A percentile compares a stretch with the other conserved stretches of the same genome.
Conservation (phyloP, 1,140 invertebrate genomes). For the Zaprionus capensis region DNA sequence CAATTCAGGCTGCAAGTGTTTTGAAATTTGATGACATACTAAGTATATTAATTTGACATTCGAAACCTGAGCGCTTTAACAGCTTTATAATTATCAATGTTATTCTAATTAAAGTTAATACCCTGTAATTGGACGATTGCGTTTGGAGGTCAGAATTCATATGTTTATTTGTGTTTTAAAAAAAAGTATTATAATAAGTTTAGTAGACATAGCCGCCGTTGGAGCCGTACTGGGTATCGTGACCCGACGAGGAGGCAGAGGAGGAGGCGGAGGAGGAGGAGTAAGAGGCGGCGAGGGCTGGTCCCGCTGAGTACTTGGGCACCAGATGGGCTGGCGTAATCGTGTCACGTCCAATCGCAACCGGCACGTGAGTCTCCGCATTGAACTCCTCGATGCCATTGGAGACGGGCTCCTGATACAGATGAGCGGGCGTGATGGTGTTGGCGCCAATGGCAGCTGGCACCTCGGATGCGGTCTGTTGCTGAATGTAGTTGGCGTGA, state of each 20-base stretch:
- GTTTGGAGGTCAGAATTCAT: neutral
- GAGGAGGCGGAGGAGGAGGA: neutral
- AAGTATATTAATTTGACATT: conserved; percentile 26
- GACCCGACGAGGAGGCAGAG: neutral
- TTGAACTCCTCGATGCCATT: conserved; percentile 71
- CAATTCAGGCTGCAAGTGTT: neutral
- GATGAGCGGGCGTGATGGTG: conserved; percentile 41
- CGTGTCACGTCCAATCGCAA: conserved; percentile 55
- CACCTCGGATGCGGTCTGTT: conserved; percentile 28
- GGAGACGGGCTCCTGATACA: conserved; percentile 57
- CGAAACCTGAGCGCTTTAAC: neutral
- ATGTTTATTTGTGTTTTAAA: neutral
- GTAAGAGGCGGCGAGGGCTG: neutral
- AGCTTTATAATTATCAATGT: conserved; percentile 6
- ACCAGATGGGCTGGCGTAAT: conserved; percentile 51
- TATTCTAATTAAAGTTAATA: conserved; percentile 21
- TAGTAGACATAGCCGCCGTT: conserved; percentile 75
- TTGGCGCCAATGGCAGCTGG: conserved; percentile 32
- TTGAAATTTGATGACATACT: conserved; percentile 7
- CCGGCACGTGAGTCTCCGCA: conserved; percentile 57
- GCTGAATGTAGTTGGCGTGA: conserved; percentile 45
- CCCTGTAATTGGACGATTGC: conserved; percentile 9
- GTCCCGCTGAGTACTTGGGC: conserved; percentile 18
- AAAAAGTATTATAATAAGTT: neutral
- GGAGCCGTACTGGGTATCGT: conserved; percentile 63